Conservation (phyloP, 2,888 invertebrate species). For the Sussaba pulchella region DNA sequence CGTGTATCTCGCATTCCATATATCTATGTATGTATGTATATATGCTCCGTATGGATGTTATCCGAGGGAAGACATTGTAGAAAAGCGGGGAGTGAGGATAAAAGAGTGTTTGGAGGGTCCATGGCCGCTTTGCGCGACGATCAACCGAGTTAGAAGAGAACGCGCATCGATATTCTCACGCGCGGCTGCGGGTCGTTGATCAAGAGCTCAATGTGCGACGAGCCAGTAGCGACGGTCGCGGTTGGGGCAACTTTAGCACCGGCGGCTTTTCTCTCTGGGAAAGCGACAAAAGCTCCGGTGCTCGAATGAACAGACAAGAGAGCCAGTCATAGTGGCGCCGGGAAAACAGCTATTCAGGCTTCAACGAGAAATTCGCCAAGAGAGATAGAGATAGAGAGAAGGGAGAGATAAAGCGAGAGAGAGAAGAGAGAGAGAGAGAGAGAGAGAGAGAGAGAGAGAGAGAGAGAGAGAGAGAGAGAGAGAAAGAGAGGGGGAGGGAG, state of each 20-base stretch:
- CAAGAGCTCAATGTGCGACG: conserved; percentile 42
- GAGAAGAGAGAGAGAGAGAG: neutral
- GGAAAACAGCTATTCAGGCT: conserved; percentile 50
- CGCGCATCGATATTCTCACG: conserved; percentile 43
- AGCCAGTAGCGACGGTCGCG: conserved; percentile 14
- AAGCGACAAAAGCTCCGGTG: conserved; percentile 47
- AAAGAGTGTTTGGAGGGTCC: conserved; percentile 38
- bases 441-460: conserved; percentile 12
- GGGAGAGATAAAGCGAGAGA: too few relatives aligned
- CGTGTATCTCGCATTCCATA: conserved; percentile 35
- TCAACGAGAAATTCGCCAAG: conserved; percentile 28
- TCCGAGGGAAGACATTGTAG: conserved; percentile 41
- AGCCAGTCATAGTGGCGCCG: conserved; percentile 33
- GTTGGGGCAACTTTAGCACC: conserved; percentile 26
- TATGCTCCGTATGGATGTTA: conserved; percentile 1
- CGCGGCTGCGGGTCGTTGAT: conserved; percentile 43
- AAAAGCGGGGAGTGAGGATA: conserved; percentile 34
- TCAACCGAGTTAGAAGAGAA: conserved; percentile 57
- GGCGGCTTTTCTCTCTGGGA: conserved; percentile 39
- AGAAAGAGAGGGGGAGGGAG: neutral
- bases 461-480: conserved; percentile 1
- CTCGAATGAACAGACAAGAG: conserved; percentile 42
- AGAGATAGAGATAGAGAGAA: neutral
- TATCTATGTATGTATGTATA: conserved; percentile 3
- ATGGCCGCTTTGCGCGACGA: conserved; percentile 40